These are phyloP conservation scores for Phorcus lineatus DNA, from an alignment of 2,888 invertebrate genomes.

Conservation along the genomic window DNA sequence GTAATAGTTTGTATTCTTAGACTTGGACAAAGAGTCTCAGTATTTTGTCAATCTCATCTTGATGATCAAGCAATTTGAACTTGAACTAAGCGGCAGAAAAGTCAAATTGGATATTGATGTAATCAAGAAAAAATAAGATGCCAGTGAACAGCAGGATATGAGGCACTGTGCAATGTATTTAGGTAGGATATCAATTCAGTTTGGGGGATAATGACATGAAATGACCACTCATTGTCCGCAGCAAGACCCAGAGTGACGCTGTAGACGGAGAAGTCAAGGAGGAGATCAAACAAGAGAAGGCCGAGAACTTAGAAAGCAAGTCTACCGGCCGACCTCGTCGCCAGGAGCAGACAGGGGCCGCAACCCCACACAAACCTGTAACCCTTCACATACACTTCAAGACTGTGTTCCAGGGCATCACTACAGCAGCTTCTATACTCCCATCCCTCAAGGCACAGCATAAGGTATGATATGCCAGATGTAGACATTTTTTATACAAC, in stretches of 20 bases:
- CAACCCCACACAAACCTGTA: constrained; percentile 38
- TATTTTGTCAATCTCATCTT: too few species aligned
- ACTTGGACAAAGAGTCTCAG: too few species aligned
- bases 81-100: too few species aligned
- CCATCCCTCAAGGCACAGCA: constrained; percentile 98
- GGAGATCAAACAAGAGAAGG: constrained; percentile 42
- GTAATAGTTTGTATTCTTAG: too few species aligned
- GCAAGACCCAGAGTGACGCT: constrained; percentile 39
- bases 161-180: too few species aligned
- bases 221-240: not conserved
- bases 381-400: constrained; percentile 70
- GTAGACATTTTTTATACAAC: too few species aligned
- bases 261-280: constrained; percentile 37
- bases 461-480: constrained; percentile 74
- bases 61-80: too few species aligned
- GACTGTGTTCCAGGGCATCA: constrained; percentile 83
- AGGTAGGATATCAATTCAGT: too few species aligned
- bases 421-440: constrained; percentile 93
- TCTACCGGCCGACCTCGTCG: not conserved
- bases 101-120: too few species aligned
- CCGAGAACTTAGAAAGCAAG: constrained; percentile 31
- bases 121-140: too few species aligned
- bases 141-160: too few species aligned
- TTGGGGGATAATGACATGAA: too few species aligned
- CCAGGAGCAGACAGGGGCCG: not conserved